phyloP scores from a whole-genome alignment of 2,888 invertebrate species.

The Cheilosia pagana region DNA sequence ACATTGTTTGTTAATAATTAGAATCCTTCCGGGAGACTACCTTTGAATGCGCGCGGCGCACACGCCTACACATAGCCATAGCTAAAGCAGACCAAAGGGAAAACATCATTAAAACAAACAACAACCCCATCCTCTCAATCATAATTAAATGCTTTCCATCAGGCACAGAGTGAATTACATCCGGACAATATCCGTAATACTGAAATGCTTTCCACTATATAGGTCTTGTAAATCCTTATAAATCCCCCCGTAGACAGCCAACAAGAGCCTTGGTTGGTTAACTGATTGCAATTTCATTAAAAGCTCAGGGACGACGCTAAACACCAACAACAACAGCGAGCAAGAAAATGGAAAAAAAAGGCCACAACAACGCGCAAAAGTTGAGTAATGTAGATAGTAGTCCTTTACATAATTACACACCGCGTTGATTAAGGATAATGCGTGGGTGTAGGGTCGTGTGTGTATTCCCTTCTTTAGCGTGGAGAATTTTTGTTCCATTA shows the following conservation, averaged over 20 bases:
- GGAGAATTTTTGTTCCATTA: slow-evolving; percentile 35
- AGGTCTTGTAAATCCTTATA: slow-evolving; percentile 32
- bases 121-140: slow-evolving; percentile 7
- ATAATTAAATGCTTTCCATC: slow-evolving; percentile 58
- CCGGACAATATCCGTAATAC: slow-evolving; percentile 38
- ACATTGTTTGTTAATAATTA: slow-evolving; percentile 28
- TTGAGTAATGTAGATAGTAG: slow-evolving; percentile 51
- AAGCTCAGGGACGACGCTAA: slow-evolving; percentile 26
- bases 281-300: slow-evolving; percentile 70
- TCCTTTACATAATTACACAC: slow-evolving; percentile 61
- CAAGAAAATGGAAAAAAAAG: slow-evolving; percentile 31
- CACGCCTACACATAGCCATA: background rate
- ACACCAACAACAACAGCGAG: slow-evolving; percentile 22
- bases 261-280: slow-evolving; percentile 24
- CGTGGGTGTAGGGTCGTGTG: background rate
- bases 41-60: background rate
- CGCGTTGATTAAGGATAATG: slow-evolving; percentile 46
- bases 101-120: slow-evolving; percentile 26
- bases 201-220: slow-evolving; percentile 29
- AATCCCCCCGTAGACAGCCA: slow-evolving; percentile 13
- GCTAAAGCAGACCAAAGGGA: background rate
- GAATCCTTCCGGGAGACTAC: slow-evolving; percentile 29
- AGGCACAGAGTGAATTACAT: slow-evolving; percentile 47
- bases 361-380: slow-evolving; percentile 33
- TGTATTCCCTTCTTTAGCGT: too few species aligned